phyloP scores from a whole-genome alignment of 2,797 vertebrate species.

The Eupleurogrammus muticus region DNA sequence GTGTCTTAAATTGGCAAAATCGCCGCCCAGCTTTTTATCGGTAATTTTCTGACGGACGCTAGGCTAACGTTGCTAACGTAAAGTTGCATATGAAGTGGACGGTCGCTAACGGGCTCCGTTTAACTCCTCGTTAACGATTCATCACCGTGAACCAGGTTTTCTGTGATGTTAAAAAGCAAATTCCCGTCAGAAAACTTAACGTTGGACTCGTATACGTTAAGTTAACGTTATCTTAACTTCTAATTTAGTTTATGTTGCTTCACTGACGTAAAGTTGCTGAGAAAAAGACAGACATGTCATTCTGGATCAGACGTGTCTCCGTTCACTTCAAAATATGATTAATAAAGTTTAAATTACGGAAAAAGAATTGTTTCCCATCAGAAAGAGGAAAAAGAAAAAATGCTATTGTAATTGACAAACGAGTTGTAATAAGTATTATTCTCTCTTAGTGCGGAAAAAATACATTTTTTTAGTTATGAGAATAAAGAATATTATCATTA shows the following conservation, averaged over 20 bases:
- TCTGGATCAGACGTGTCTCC: neutral
- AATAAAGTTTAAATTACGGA: neutral
- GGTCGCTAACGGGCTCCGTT: neutral
- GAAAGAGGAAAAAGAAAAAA: neutral
- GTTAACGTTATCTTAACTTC: neutral
- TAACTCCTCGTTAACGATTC: neutral
- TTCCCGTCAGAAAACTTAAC: neutral
- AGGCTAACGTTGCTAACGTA: slow-evolving; percentile 60
- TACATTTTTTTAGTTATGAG: too few relatives aligned
- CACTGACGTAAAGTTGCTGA: neutral
- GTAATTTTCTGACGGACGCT: slow-evolving; percentile 30
- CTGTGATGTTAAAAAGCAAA: neutral
- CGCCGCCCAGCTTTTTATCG: neutral
- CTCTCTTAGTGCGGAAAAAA: too few relatives aligned
- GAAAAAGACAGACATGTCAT: neutral
- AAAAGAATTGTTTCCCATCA: too few relatives aligned
- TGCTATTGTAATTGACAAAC: too few relatives aligned
- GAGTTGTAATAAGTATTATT: too few relatives aligned
- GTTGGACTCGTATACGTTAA: neutral
- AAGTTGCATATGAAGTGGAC: slow-evolving; percentile 10
- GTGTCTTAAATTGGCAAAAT: neutral
- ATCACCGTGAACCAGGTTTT: neutral
- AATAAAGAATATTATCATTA: too few relatives aligned
- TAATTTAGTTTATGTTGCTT: neutral
- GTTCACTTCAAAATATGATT: neutral